These are phyloP conservation scores for Blastobasis lacticolella DNA, from an alignment of 2,888 invertebrate genomes.

Conservation along the genomic window DNA sequence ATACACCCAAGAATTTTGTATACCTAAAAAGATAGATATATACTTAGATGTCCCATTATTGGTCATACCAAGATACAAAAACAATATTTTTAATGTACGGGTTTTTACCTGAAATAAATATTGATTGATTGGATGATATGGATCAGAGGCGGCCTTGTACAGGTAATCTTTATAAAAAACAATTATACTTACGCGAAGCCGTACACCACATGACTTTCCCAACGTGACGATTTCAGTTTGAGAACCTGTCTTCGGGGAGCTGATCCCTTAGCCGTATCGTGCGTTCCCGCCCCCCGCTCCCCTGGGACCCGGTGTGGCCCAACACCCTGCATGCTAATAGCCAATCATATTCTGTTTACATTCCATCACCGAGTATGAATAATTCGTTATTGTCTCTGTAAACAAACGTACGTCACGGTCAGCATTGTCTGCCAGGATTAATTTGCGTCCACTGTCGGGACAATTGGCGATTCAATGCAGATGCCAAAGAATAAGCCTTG, in stretches of 20 bases:
- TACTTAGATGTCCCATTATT: too few relatives aligned
- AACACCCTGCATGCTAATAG: slow-evolving; percentile 65
- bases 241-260: slow-evolving; percentile 32
- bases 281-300: slow-evolving; percentile 36
- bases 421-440: slow-evolving; percentile 64
- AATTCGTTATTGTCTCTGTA: slow-evolving; percentile 71
- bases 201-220: too few relatives aligned
- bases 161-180: too few relatives aligned
- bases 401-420: slow-evolving; percentile 59
- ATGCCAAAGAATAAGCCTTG: slow-evolving; percentile 47
- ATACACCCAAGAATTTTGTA: too few relatives aligned
- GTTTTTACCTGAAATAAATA: too few relatives aligned
- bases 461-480: slow-evolving; percentile 42
- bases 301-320: slow-evolving; percentile 34
- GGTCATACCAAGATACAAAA: too few relatives aligned
- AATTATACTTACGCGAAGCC: too few relatives aligned
- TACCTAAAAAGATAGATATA: too few relatives aligned
- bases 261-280: slow-evolving; percentile 42
- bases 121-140: too few relatives aligned
- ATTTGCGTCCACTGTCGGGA: slow-evolving; percentile 48
- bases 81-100: too few relatives aligned
- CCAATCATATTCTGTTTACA: slow-evolving; percentile 75
- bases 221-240: too few relatives aligned
- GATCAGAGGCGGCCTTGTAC: too few relatives aligned
- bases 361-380: slow-evolving; percentile 72